Conservation (phyloP, 2,113 vertebrate genomes). For the Microtus pennsylvanicus region DNA sequence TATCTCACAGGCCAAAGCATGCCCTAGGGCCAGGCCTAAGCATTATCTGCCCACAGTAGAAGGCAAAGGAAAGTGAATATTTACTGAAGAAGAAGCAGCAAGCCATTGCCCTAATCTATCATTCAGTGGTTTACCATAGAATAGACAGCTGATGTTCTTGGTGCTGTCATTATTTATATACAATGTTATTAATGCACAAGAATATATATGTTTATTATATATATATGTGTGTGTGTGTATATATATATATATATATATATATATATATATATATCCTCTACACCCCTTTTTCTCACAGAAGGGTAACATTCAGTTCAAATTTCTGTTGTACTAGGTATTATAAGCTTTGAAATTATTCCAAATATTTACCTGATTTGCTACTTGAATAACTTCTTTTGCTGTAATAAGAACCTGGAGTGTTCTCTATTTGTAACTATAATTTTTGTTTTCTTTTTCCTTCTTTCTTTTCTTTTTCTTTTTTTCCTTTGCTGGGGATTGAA, state of each 20-base stretch:
- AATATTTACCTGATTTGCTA: neutral
- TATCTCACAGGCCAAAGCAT: neutral
- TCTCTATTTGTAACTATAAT: constrained; percentile 77
- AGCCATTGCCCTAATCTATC: neutral
- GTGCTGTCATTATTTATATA: neutral
- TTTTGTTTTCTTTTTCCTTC: constrained; percentile 85
- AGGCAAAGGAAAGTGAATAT: neutral
- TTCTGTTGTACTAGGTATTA: neutral
- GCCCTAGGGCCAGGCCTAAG: neutral
- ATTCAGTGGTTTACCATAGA: neutral
- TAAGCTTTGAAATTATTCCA: neutral
- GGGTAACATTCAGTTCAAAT: neutral
- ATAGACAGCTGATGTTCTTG: neutral
- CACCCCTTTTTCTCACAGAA: neutral
- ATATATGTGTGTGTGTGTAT: no score
- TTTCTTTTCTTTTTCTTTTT: constrained; percentile 76
- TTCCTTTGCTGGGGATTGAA: neutral
- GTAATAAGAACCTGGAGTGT: neutral
- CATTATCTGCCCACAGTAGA: neutral
- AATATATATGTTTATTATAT: neutral
- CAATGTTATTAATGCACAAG: neutral
- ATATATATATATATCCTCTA: neutral
- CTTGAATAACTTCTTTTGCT: neutral
- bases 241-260: neutral
- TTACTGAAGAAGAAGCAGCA: neutral